Evolutionary conservation across 2,888 invertebrate species (phyloP), one percentile per base, ranked within the genome.

Genomic region (Oscheius sp.): DNA sequence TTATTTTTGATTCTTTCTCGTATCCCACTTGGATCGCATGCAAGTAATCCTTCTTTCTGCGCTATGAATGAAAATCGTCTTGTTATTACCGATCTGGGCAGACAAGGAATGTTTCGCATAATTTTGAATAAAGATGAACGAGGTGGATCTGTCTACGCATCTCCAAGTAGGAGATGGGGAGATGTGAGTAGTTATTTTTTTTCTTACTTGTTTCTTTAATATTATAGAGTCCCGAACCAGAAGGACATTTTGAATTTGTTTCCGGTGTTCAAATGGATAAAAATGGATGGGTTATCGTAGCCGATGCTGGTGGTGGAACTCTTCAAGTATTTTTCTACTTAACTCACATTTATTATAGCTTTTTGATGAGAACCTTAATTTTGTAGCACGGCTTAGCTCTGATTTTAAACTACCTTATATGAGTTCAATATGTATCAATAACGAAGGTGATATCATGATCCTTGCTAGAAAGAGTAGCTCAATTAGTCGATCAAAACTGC

Each of bases 201-300:
- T n/a, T n/a, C n/a, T 45, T 32, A 9, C 9, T 12, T 9, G 1
- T 17, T 17, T n/a, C n/a, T n/a, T 47, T 47, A 38, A 38, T 38
- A 38, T 12, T 14, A 38, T n/a, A 64, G 62, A 22, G 28, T 20
- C n/a, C n/a, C n/a, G 67, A 67, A 20, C 62, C 67, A 8, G 22
- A 50, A 20, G 67, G 67, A 6, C 32, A 50, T 17, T 73, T 75
- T 44, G 41, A 61, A 5, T 77, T 66, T 38, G 74, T 75, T 1
- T 45, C 72, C 24, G 74, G 77, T 0, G 68, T 68, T 22, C 73
- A 75, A 17, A 66, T 71, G 32, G 77, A 77, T 32, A 47, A 32
- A 14, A 33, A 73, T 9, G 72, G 71, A 0, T 66, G 69, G 61
- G 36, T 71, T 33, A n/a, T 77, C 1, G 50, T 74, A 0, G 74